Evolutionary conservation across 2,888 invertebrate genomes (phyloP).

Genomic region (Drosophila nigritarsus): DNA sequence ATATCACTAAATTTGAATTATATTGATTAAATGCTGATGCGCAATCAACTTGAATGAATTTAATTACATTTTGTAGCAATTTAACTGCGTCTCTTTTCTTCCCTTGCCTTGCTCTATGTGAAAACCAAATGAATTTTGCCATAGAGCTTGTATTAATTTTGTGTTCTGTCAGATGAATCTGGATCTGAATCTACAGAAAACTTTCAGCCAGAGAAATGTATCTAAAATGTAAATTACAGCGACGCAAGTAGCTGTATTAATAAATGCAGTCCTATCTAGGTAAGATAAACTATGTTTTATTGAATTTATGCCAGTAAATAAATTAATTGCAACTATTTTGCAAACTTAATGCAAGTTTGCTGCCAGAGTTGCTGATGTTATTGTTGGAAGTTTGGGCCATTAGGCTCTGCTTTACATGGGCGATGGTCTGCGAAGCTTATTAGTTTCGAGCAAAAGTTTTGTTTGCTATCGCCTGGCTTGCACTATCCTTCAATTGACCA

Average conservation of each 20-base stretch:
- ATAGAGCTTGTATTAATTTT: background rate
- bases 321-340: slow-evolving; percentile 14
- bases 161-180: background rate
- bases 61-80: too few species aligned
- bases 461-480: slow-evolving; percentile 23
- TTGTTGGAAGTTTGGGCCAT: slow-evolving; percentile 43
- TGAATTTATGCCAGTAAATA: slow-evolving; percentile 30
- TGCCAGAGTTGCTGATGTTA: slow-evolving; percentile 40
- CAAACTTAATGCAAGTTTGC: slow-evolving; percentile 1
- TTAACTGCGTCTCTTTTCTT: too few species aligned
- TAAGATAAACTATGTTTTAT: slow-evolving; percentile 2
- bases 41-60: too few species aligned
- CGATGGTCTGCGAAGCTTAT: slow-evolving; percentile 56
- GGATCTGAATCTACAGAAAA: background rate
- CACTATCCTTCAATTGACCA: slow-evolving; percentile 30
- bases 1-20: background rate
- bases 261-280: background rate
- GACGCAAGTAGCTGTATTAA: background rate
- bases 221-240: background rate
- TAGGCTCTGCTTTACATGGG: slow-evolving; percentile 34
- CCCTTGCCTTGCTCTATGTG: background rate
- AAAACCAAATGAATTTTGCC: background rate
- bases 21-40: too few species aligned
- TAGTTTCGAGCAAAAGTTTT: slow-evolving; percentile 65
- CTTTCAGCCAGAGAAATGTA: background rate